Evolutionary conservation across 2,113 vertebrate genomes (phyloP).

Genomic region (Bos indicus): DNA sequence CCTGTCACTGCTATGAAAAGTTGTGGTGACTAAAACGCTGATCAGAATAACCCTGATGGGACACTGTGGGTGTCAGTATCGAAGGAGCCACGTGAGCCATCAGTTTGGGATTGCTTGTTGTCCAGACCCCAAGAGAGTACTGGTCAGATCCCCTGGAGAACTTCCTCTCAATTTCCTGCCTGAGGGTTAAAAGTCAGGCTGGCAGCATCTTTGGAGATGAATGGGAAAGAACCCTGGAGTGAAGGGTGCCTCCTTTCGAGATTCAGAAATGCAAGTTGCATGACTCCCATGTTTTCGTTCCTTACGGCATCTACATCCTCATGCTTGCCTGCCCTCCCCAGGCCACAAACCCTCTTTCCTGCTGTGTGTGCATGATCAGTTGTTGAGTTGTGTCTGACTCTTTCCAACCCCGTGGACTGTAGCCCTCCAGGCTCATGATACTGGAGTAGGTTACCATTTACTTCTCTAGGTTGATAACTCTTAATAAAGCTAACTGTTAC

Average conservation of each 20-base stretch:
- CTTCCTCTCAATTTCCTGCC: background rate
- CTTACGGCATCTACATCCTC: rapidly evolving
- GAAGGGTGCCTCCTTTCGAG: background rate
- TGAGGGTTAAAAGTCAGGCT: background rate
- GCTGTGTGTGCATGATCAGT: background rate
- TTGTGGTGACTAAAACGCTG: too few species aligned
- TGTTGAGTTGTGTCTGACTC: background rate
- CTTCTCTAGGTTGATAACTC: background rate
- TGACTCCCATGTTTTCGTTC: background rate
- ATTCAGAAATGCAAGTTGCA: background rate
- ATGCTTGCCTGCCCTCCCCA: background rate
- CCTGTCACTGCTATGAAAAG: background rate
- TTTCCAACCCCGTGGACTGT: background rate
- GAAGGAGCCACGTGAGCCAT: background rate
- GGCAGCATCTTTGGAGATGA: background rate
- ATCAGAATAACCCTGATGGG: background rate
- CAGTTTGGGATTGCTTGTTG: background rate
- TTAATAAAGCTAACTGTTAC: background rate
- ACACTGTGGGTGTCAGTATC: background rate
- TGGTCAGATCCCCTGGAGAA: background rate
- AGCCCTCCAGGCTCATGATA: background rate
- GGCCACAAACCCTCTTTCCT: background rate
- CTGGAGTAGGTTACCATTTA: background rate
- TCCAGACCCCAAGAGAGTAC: background rate
- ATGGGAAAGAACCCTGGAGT: background rate